Evolutionary conservation across 2,113 vertebrate species (phyloP), one percentile per base, ranked within the genome.

Genomic region (Mystacornis crossleyi): DNA sequence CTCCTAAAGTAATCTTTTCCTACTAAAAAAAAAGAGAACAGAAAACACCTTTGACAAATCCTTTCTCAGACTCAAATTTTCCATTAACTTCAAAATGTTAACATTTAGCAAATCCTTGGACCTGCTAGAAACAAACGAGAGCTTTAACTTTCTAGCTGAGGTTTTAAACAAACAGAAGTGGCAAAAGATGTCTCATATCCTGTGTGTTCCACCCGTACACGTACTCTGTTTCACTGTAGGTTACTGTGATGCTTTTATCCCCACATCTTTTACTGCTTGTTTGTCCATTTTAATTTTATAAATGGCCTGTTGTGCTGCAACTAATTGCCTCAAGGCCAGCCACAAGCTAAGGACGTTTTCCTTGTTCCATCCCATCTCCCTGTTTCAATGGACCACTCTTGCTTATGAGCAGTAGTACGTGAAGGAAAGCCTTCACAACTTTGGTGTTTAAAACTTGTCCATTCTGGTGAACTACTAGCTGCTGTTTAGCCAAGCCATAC

Each of bases 131-230:
- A 85, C 54, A 94, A 95, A 91, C 0, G 4, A 85, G n/a, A 51
- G 54, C 67, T 95, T 95, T 90, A 86, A 86, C 43, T 43, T 87
- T 57, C 58, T 51, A 88, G 65, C 72, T 81, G 58, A 91, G 58
- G 66, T 83, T 90, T 96, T 86, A 94, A 87, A 85, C 65, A 95
- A 96, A 93, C 50, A 90, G n/a, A 77, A 93, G 48, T 18, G 48
- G 91, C 57, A 95, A 81, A 94, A 90, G 78, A 93, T 70, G 84
- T 61, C 66, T 96, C 85, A 60, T 57, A 93, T 95, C 95, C 93
- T 88, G 71, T 47, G 73, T 3, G 4, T 62, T 82, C 81, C 58
- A 90, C 51, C 64, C 77, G 9, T 25, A 88, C 64, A 65, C 14
- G 0, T 93, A 80, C 47, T 33, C 47, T 33, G 14, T 24, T 90